Evolutionary conservation across 2,113 vertebrate species (phyloP).

Genomic region (Chaetura pelagica): DNA sequence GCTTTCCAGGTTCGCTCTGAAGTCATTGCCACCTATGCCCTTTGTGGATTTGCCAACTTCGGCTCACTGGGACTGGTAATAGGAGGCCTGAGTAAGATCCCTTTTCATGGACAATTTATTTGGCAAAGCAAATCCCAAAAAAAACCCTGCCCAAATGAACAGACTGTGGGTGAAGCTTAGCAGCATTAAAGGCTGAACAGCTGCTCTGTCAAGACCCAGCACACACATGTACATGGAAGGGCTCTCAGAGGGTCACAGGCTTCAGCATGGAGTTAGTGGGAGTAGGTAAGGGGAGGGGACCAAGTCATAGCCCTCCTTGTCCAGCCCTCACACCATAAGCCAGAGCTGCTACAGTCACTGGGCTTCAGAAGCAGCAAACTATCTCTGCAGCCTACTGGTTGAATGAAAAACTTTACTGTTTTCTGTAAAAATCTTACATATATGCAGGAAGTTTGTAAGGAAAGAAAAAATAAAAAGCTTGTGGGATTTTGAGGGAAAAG

Average conservation of each 20-base stretch:
- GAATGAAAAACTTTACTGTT: neutral
- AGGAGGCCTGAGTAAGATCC: constrained; percentile 83
- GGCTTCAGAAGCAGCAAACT: neutral
- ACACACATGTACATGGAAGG: neutral
- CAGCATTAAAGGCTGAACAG: neutral
- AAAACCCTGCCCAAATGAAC: neutral
- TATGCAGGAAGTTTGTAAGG: neutral
- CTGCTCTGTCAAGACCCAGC: neutral
- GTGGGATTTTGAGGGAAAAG: neutral
- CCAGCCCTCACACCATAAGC: neutral
- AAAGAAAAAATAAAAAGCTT: accelerated
- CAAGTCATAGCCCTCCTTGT: neutral
- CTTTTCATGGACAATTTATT: neutral
- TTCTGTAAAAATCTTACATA: neutral
- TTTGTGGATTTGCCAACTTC: constrained; percentile 91
- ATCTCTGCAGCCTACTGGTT: neutral
- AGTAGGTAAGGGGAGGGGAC: neutral
- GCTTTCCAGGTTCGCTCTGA: constrained; percentile 85
- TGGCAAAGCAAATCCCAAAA: neutral
- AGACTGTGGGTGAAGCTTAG: neutral
- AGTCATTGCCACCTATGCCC: constrained; percentile 88
- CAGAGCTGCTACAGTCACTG: neutral
- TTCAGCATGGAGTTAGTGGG: neutral
- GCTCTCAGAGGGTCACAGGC: accelerated
- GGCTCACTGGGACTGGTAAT: constrained; percentile 84